Base-by-base conservation (phyloP, 2,113 vertebrate genomes). In the Rhinichthys klamathensis region DNA sequence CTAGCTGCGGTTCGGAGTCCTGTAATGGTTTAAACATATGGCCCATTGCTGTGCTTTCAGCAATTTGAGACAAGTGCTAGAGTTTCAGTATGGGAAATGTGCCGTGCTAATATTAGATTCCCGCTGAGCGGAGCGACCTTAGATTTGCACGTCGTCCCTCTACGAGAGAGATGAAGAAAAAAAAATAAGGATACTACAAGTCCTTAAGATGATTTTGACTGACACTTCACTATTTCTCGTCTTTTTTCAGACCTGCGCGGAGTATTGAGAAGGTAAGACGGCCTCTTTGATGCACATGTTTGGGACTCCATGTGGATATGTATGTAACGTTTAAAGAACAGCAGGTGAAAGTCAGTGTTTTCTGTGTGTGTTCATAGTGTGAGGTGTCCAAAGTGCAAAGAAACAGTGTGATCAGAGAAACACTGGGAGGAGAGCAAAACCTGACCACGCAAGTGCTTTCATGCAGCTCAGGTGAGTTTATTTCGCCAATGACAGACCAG, bases 21-120 rank as follows among this genome's bases (percentile, higher is more conserved):
- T 2, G 80, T 91, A 80, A 93, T 91, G 85, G 89, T 91, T 90
- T 70, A 91, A 92, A 87, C 92, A 91, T 91, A 91, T 90, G 91
- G 89, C 83, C 76, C 77, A 84, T 86, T 89, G 90, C 85, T 93
- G 86, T 91, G 89, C 90, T 94, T 94, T 91, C 74, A 92, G 93
- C 92, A 90, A 84, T 93, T 90, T 89, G 94, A 94, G 93, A 89
- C 76, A 41, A 78, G 88, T 91, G 79, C 92, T 93, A 86, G 75
- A 88, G 91, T 94, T 94, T 95, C 94, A 95, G 63, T 89, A 56
- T 89, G 93, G 92, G 92, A 96, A 95, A 93, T 91, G 89, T 93
- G 93, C 91, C 87, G 3, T 82, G 90, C 95, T 97, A 95, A 95
- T 96, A 93, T 96, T 96, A 97, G 96, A 93, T 88, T 87, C 89